phyloP scores from a whole-genome alignment of 2,113 vertebrate genomes.

The Gymnocephalus cernua region DNA sequence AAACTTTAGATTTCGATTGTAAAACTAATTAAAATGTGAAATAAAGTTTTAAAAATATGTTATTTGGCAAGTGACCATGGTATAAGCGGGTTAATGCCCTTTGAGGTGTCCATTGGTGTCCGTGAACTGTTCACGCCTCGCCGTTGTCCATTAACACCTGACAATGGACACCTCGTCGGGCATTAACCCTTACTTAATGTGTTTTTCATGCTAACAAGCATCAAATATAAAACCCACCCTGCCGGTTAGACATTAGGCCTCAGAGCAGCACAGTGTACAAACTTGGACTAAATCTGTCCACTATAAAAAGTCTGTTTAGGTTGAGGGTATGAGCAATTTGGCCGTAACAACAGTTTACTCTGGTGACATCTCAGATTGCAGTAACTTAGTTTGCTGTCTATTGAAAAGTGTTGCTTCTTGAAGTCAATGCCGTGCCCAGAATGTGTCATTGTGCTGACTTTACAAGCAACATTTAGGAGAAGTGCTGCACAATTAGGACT shows the following conservation, averaged over 20 bases:
- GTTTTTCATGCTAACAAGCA: neutral
- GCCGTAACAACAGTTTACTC: neutral
- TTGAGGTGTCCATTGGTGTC: too few relatives aligned
- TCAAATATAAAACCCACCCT: neutral
- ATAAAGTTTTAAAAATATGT: too few relatives aligned
- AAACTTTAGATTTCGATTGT: too few relatives aligned
- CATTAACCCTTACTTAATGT: neutral
- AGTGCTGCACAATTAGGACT: neutral
- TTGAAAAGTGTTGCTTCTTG: neutral
- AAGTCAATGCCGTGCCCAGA: slow-evolving; percentile 3
- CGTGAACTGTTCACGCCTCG: too few relatives aligned
- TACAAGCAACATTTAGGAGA: neutral
- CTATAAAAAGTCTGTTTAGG: neutral
- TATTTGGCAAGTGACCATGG: too few relatives aligned
- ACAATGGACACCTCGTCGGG: too few relatives aligned
- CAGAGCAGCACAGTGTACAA: neutral
- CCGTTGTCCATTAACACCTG: too few relatives aligned
- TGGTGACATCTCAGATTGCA: neutral
- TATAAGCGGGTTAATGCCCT: too few relatives aligned
- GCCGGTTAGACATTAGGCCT: neutral
- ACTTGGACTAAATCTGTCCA: neutral
- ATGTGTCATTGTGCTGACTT: neutral
- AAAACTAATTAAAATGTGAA: too few relatives aligned
- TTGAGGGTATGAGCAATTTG: neutral
- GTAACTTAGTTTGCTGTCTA: neutral